A percentile compares a stretch with the other conserved stretches of the same genome.
These are phyloP conservation scores for Hyles euphorbiae DNA, from an alignment of 1,140 invertebrate genomes.

Conservation along the genomic window DNA sequence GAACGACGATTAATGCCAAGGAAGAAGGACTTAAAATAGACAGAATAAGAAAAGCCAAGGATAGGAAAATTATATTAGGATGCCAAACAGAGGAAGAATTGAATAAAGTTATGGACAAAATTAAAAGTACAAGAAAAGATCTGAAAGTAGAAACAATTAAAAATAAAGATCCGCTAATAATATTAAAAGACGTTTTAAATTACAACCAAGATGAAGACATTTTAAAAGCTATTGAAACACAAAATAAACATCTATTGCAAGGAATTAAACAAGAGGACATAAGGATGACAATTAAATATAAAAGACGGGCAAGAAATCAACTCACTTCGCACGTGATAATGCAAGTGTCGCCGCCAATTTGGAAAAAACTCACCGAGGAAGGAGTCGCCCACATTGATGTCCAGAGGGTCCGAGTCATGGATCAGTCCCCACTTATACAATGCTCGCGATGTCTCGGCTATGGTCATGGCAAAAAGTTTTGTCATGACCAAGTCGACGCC, in stretches of 20 bases:
- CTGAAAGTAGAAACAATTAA: neutral
- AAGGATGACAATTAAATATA: neutral
- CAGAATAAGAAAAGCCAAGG: too few relatives aligned
- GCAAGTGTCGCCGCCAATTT: neutral
- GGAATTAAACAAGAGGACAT: neutral
- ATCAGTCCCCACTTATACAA: neutral
- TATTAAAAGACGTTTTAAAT: neutral
- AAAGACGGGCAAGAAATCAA: conserved; percentile 1
- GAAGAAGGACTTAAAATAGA: too few relatives aligned
- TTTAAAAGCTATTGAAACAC: neutral
- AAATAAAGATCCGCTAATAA: neutral
- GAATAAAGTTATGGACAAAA: too few relatives aligned
- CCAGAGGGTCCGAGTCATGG: conserved; percentile 1
- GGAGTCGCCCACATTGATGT: conserved; percentile 3
- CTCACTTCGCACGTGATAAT: neutral
- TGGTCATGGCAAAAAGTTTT: too few relatives aligned
- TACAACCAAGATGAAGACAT: neutral
- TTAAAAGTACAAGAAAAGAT: too few relatives aligned
- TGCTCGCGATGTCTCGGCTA: too few relatives aligned
- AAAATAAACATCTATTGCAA: neutral
- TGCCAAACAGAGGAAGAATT: too few relatives aligned
- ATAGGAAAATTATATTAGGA: too few relatives aligned
- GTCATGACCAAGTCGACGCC: neutral
- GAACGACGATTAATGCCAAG: too few relatives aligned
- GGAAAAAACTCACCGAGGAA: conserved; percentile 9